Percentiles rank a stretch among this genome's conserved stretches.
Conservation (phyloP, 2,888 invertebrate species). For the Agrypnus murinus region DNA sequence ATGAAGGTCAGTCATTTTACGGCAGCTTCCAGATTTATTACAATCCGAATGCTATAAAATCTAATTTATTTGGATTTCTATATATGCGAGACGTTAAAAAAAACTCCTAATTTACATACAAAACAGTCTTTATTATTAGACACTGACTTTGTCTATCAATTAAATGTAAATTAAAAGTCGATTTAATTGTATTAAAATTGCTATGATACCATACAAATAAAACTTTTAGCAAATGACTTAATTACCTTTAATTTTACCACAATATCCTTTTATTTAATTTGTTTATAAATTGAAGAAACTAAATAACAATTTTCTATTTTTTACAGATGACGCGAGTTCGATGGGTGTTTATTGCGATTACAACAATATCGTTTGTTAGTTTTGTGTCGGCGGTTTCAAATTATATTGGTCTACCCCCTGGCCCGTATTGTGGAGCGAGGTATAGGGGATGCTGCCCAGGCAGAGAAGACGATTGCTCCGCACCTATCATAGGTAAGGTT, state of each 20-base stretch:
- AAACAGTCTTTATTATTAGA: too few relatives aligned
- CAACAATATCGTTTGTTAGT: neutral
- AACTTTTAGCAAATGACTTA: neutral
- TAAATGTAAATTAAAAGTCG: too few relatives aligned
- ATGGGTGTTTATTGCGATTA: neutral
- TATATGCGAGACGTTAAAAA: too few relatives aligned
- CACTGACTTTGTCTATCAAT: too few relatives aligned
- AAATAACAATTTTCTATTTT: neutral
- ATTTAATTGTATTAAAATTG: constrained; percentile 28
- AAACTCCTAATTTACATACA: too few relatives aligned
- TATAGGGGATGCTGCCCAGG: constrained; percentile 80
- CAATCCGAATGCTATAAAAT: too few relatives aligned
- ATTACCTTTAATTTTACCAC: neutral
- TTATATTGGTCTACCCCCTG: constrained; percentile 72
- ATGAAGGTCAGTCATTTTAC: too few relatives aligned
- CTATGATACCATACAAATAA: constrained; percentile 27
- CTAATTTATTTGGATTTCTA: too few relatives aligned
- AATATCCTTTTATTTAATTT: neutral
- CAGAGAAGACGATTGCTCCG: constrained; percentile 87
- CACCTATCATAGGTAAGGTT: constrained; percentile 81
- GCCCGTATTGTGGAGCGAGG: constrained; percentile 75
- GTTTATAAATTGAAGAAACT: neutral
- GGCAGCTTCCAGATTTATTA: too few relatives aligned
- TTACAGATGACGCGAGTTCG: constrained; percentile 10
- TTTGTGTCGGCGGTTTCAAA: constrained; percentile 25